Evolutionary conservation across 2,113 vertebrate genomes (phyloP), one percentile per base, ranked within the genome.

Genomic region (Tympanuchus pallidicinctus): DNA sequence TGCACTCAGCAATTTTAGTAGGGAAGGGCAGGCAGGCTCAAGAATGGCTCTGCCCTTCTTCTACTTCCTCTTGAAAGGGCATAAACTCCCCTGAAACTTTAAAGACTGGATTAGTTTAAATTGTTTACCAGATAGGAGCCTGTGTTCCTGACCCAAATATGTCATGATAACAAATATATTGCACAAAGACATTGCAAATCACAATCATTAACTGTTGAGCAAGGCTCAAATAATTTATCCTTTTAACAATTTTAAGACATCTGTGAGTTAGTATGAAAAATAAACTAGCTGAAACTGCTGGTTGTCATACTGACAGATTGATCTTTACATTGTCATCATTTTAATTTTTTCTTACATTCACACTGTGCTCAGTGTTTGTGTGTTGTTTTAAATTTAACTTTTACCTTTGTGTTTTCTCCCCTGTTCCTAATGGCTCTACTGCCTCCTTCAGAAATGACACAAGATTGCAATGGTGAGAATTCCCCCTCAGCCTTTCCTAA

Each of bases 101-200:
- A 74, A 91, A 93, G 61, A 28, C 74, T 42, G 74, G 67, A 71
- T 88, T 70, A n/a, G 54, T n/a, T 80, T 72, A 48, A 70, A 32
- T 42, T 93, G 92, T 96, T 97, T 97, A 86, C 72, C 52, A 42
- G 96, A 90, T 69, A 93, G 60, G 74, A 94, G 40, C 76, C 85
- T 92, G 43, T 67, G 14, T 96, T 96, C 86, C 75, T 97, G 97
- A 96, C 97, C 96, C 94, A 92, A 90, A 96, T 95, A 89, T 96
- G 94, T 96, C 96, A 88, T 20, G 25, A 30, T 89, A 96, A 94
- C 63, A 93, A 95, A 96, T 21, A 82, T 82, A 73, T 93, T 25
- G 4, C 63, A 70, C 40, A 75, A 89, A 90, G 65, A 94, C 79
- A 32, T 66, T 88, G 94, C 86, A 96, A 97, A 97, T 97, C 87